A percentile compares a stretch with the other conserved stretches of the same genome.
These are phyloP conservation scores for Zosterops hypoxanthus DNA, from an alignment of 2,113 vertebrate species.

Conservation along the genomic window DNA sequence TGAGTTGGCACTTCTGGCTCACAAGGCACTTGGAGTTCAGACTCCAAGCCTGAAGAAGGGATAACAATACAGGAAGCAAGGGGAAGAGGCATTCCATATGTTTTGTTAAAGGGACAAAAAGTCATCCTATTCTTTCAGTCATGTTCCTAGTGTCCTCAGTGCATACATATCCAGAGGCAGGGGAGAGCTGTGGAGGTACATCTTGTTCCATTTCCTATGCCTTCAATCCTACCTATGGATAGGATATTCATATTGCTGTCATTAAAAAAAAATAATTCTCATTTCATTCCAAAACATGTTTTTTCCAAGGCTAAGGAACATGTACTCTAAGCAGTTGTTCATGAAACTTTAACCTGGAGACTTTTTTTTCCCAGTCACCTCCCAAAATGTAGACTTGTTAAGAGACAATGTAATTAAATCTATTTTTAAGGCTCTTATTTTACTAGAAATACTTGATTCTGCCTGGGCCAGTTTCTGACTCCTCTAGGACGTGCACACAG, in stretches of 20 bases:
- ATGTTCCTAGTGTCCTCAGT: not conserved
- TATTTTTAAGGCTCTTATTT: not conserved
- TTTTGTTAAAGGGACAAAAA: not conserved
- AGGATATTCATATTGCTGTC: not conserved
- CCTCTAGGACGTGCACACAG: not conserved
- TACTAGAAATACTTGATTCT: not conserved
- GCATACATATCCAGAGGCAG: not conserved
- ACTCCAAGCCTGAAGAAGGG: not conserved
- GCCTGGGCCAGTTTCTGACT: not conserved
- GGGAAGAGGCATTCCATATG: rapidly evolving
- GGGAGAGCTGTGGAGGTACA: not conserved
- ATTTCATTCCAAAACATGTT: not conserved
- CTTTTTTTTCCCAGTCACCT: not conserved
- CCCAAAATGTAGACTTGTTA: not conserved
- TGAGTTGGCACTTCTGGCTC: not conserved
- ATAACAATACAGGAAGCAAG: rapidly evolving
- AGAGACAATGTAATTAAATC: not conserved
- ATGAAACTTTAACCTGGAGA: not conserved
- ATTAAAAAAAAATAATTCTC: not conserved
- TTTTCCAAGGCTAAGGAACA: not conserved
- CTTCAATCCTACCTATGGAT: not conserved
- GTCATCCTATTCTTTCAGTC: not conserved
- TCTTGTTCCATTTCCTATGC: not conserved
- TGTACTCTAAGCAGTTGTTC: not conserved
- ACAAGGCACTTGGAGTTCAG: not conserved